phyloP scores from a whole-genome alignment of 2,113 vertebrate genomes.

The Gallinago jamesoni region DNA sequence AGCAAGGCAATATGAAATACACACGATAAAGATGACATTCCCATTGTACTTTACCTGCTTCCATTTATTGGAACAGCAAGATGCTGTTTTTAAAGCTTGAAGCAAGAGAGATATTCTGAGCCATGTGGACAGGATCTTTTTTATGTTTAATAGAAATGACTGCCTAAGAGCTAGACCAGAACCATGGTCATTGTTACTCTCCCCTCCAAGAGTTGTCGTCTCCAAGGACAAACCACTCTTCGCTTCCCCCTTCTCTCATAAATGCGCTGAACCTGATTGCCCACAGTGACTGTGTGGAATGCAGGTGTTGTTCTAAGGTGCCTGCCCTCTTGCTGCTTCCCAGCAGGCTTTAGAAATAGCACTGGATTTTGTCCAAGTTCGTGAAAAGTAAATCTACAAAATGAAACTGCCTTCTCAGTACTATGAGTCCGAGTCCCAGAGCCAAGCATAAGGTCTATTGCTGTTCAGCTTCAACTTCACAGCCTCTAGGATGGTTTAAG shows the following conservation, averaged over 20 bases:
- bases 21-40: not conserved
- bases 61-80: not conserved
- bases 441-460: not conserved
- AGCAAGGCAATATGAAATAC: not conserved
- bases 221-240: not conserved
- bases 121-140: not conserved
- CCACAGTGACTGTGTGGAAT: not conserved
- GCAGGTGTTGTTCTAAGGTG: not conserved
- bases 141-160: not conserved
- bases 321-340: not conserved
- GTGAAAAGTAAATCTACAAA: not conserved
- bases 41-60: not conserved
- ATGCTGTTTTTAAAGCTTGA: not conserved
- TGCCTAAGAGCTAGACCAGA: not conserved
- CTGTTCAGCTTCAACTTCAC: slow-evolving; percentile 9
- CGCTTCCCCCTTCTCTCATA: not conserved
- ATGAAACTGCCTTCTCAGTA: not conserved
- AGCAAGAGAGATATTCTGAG: not conserved
- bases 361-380: not conserved
- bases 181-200: not conserved
- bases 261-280: not conserved
- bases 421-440: not conserved
- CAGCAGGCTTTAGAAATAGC: not conserved
- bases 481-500: not conserved
- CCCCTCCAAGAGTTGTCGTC: not conserved